Evolutionary conservation across 2,113 vertebrate species (phyloP), one percentile per base, ranked within the genome.

Genomic region (Oreochromis tanganicae): DNA sequence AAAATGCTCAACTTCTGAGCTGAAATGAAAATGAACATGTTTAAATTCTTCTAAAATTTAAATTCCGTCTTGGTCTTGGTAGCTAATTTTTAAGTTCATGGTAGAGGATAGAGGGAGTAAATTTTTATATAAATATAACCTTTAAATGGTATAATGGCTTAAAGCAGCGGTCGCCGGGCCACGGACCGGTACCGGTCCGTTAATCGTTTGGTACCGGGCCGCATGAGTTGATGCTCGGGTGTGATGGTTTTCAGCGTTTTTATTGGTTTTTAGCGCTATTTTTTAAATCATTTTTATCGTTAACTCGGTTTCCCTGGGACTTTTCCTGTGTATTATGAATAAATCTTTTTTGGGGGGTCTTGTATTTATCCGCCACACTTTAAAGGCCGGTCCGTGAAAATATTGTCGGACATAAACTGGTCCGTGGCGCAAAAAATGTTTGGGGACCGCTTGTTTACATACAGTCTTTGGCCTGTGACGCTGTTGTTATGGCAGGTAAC

Each of bases 171-270:
- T 27, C 27, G 1, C 27, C 27, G 27, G 27, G 27, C 27, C 3
- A 27, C 4, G 27, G 27, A 27, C 27, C 1, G 27, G 27, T 34
- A 61, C 29, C 1, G 0, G 57, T 61, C 57, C 5, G 3, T 61
- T 16, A 61, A 16, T 61, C 0, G 1, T 61, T 61, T 61, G 57
- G 5, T 61, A 34, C 34, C 3, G 9, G 57, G 57, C 8, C 10
- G 5, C 57, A 0, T 34, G 9, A 61, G 29, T 19, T 61, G 57
- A 61, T 34, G 57, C 57, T 61, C 5, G 3, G 57, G 57, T 61
- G 57, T 6, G 9, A 34, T 34, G 57, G 57, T 32, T 61, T 61
- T 61, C 57, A 61, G 57, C 5, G 3, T 19, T 61, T 61, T 61
- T 61, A 34, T 19, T 19, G 57, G 2, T 19, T 61, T 61, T 19